phyloP scores from a whole-genome alignment of 2,888 invertebrate genomes.

The Ichneumoninae sp. region DNA sequence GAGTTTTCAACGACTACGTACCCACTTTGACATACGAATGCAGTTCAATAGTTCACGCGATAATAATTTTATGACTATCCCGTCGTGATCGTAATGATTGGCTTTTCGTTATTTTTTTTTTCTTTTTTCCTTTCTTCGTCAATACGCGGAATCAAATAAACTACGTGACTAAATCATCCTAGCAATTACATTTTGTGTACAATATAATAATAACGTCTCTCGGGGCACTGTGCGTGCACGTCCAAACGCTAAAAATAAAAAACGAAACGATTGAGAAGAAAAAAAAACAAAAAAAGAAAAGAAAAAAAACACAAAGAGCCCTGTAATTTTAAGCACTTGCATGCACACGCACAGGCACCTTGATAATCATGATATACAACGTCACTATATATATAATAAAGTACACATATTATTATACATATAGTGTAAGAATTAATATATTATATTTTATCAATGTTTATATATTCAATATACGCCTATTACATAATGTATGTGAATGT shows the following conservation, averaged over 20 bases:
- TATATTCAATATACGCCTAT: conserved; percentile 54
- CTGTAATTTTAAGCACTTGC: conserved; percentile 12
- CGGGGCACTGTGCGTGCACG: conserved; percentile 19
- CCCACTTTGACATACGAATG: conserved; percentile 45
- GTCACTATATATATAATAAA: conserved; percentile 64
- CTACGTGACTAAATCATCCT: conserved; percentile 26
- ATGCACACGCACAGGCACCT: conserved; percentile 40
- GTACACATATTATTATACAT: conserved; percentile 61
- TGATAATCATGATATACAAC: conserved; percentile 58
- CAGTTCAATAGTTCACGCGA: conserved; percentile 21
- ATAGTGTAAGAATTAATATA: conserved; percentile 68
- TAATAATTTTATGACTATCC: conserved; percentile 32
- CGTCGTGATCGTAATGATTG: conserved; percentile 31
- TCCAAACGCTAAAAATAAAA: conserved; percentile 21
- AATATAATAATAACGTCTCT: conserved; percentile 46
- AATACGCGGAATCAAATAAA: conserved; percentile 31
- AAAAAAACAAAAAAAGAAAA: neutral
- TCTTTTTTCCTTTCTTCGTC: neutral
- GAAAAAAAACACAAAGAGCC: neutral
- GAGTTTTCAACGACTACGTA: conserved; percentile 58
- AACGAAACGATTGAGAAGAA: neutral
- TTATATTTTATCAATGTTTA: conserved; percentile 68
- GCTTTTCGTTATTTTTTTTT: neutral
- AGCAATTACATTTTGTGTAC: conserved; percentile 49
- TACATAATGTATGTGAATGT: conserved; percentile 61